Percentiles rank a stretch among this genome's conserved stretches.
Evolutionary conservation across 2,888 invertebrate species (phyloP).

Genomic region (Shargacucullia verbasci): DNA sequence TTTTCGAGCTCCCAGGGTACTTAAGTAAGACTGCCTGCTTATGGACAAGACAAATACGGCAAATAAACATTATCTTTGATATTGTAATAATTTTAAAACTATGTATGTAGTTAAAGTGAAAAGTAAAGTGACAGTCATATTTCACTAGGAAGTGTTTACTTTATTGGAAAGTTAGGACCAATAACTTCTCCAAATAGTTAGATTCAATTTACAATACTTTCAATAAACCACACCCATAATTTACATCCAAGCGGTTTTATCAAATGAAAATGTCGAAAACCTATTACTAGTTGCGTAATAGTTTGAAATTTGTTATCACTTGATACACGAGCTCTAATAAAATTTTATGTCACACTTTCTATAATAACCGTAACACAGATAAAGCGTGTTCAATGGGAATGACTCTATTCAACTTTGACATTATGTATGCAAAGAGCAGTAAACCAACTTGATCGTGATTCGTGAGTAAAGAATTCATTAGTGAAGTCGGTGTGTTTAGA

Average conservation of each 20-base stretch:
- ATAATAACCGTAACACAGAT: conserved; percentile 69
- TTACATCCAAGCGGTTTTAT: conserved; percentile 37
- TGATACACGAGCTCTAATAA: conserved; percentile 67
- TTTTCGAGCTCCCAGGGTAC: too few species aligned
- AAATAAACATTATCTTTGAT: too few species aligned
- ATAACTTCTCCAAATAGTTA: conserved; percentile 16
- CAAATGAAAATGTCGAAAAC: conserved; percentile 47
- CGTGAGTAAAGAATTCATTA: conserved; percentile 49
- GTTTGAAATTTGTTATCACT: conserved; percentile 61
- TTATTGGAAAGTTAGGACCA: conserved; percentile 5
- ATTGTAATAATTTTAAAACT: too few species aligned
- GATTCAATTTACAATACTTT: conserved; percentile 41
- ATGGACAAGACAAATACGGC: too few species aligned
- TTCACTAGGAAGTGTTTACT: not conserved
- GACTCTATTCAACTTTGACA: conserved; percentile 60
- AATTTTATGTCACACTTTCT: conserved; percentile 73
- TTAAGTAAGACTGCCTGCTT: too few species aligned
- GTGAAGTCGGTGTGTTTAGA: conserved; percentile 31
- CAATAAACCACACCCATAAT: conserved; percentile 35
- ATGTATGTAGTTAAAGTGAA: too few species aligned
- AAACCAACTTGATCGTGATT: conserved; percentile 40
- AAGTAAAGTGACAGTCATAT: not conserved
- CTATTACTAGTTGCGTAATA: conserved; percentile 59
- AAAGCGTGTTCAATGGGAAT: conserved; percentile 61
- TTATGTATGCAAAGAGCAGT: conserved; percentile 45